Evolutionary conservation across 2,888 invertebrate genomes (phyloP), one percentile per base, ranked within the genome.

Genomic region (Malthinus seriepunctatus): DNA sequence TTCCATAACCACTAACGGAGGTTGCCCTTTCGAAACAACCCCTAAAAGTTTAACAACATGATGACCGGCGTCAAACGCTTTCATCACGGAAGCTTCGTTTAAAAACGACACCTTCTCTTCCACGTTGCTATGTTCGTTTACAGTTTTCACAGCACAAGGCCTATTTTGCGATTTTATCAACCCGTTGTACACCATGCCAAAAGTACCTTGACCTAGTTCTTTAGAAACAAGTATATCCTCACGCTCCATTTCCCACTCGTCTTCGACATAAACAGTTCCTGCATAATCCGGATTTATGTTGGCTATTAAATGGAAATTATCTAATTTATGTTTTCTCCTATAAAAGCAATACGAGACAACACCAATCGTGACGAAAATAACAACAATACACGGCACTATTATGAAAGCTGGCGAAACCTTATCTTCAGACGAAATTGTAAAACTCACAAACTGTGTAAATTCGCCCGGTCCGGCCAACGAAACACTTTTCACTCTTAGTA

Each of bases 1-100:
- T 68, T 92, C 91, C 91, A 91, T 92, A 8, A 91, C 80, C 1
- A 91, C 90, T 54, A 85, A 81, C 0, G 88, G 86, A 1, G 89
- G 88, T 56, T 83, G 83, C 3, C 84, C 85, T 60, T 82, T 81
- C 0, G 89, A 88, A 2, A 91, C 88, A 0, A 91, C 89, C 1
- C 91, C 91, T 31, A 71, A 32, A 44, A 91, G 76, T 62, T 82
- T 83, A 3, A 91, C 88, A 2, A 90, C 86, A 73, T 90, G 89
- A 70, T 84, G 81, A 32, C 87, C 86, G 6, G 75, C 73, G 59
- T 83, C 80, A 70, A 89, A 88, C 33, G 83, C 79, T 80, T 89
- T 90, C 89, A 90, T 90, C 8, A 86, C 84, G 8, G 86, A 85
- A 0, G 88, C 89, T 74, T 90, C 90, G 67, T 87, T 86, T 8